Evolutionary conservation across 2,113 vertebrate genomes (phyloP), one percentile per base, ranked within the genome.

Genomic region (Benitochromis conjunctus): DNA sequence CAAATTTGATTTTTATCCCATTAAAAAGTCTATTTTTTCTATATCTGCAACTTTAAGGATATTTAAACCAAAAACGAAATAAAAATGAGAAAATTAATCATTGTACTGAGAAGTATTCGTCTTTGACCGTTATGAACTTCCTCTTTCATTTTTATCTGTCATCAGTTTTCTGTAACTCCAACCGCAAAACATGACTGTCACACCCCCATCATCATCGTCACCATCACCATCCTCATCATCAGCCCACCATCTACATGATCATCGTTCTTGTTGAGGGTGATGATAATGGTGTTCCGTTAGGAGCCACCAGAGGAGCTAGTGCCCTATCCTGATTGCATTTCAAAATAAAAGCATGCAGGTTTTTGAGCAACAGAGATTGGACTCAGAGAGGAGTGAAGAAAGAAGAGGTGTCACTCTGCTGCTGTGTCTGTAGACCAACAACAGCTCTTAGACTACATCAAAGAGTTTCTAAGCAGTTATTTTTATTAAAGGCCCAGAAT

Each of bases 341-440:
- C 74, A 85, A 79, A 91, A 81, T 89, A 88, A 91, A 92, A 77
- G 85, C 14, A 26, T 12, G 16, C 26, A 19, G 55, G 21, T 60
- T 26, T 81, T 24, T 41, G 14, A n/a, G n/a, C 48, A 55, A 66
- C 79, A 29, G 53, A 85, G 76, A 89, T 89, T 86, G 66, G 18
- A 83, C 29, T 7, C 76, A 76, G 1, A 87, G 85, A 89, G 14
- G 29, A 11, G n/a, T 0, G n/a, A 82, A 38, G 16, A 55, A 16
- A 3, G 0, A 7, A 6, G 86, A 92, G 19, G 1, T 84, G 80
- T 88, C 94, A 89, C 92, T 93, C 88, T 66, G 41, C 11, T 29
- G 36, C 26, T 36, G 3, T 55, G 8, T 81, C 24, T 0, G 9
- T 8, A 60, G 4, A 78, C 62, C 8, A 38, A 16, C 26, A 24